Conservation (phyloP, 2,888 invertebrate genomes). For the Glaucopsyche alexis region DNA sequence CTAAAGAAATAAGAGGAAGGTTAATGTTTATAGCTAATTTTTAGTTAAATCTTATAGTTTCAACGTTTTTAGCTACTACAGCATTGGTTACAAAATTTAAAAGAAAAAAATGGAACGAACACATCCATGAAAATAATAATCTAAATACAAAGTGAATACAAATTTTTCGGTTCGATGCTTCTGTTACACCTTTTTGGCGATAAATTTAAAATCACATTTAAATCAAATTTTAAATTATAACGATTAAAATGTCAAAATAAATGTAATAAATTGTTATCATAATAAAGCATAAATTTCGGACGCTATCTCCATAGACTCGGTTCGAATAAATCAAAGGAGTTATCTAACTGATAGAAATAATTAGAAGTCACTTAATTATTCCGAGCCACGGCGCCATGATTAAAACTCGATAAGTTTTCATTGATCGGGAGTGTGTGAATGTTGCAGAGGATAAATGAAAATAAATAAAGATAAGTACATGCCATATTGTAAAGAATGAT, state of each 20-base stretch:
- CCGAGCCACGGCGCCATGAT: conserved; percentile 47
- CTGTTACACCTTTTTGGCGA: neutral
- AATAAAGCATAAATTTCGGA: conserved; percentile 64
- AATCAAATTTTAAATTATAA: conserved; percentile 27
- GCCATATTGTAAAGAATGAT: neutral
- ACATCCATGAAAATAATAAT: neutral
- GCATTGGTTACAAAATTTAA: too few species aligned
- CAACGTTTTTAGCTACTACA: too few species aligned
- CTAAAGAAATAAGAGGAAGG: neutral
- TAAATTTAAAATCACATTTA: conserved; percentile 18
- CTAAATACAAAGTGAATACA: neutral
- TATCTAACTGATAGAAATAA: conserved; percentile 71
- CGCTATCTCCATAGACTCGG: conserved; percentile 56
- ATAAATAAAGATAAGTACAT: neutral
- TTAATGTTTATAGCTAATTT: conserved; percentile 10
- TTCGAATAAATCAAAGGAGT: conserved; percentile 65
- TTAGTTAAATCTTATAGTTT: too few species aligned
- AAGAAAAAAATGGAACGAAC: too few species aligned
- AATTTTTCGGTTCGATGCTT: neutral
- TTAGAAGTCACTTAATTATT: conserved; percentile 73
- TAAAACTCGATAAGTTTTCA: conserved; percentile 23
- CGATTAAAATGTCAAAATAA: conserved; percentile 56
- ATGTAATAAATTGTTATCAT: conserved; percentile 59
- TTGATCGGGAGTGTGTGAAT: conserved; percentile 24
- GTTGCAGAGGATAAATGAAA: neutral